Conservation (phyloP, 2,888 invertebrate species). For the Sarcophaga variegata region DNA sequence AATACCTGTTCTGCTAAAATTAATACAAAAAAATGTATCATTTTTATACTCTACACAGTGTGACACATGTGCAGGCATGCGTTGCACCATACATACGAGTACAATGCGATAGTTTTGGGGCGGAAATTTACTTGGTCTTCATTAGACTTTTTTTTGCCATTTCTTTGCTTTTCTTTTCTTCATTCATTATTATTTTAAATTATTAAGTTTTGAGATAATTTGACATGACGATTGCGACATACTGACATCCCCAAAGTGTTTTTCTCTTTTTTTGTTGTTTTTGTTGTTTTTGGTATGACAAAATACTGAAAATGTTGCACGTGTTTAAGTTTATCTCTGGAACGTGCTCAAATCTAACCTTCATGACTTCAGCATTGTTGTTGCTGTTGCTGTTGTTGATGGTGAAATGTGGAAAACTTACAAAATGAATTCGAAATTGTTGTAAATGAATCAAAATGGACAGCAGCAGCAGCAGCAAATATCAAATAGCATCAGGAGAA, state of each 20-base stretch:
- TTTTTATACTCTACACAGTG: conserved; percentile 14
- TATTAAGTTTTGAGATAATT: conserved; percentile 60
- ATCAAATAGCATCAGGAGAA: conserved; percentile 31
- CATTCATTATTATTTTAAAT: conserved; percentile 23
- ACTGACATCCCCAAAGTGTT: conserved; percentile 54
- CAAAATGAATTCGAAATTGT: conserved; percentile 21
- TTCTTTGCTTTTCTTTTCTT: neutral
- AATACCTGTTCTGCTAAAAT: conserved; percentile 34
- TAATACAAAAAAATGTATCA: conserved; percentile 63
- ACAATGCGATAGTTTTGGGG: conserved; percentile 3
- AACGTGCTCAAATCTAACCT: conserved; percentile 60
- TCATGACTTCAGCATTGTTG: neutral
- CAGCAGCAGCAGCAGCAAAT: neutral
- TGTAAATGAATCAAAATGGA: neutral
- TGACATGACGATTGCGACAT: conserved; percentile 62
- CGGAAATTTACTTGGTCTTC: conserved; percentile 35
- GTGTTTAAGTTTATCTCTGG: conserved; percentile 65
- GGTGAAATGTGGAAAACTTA: neutral
- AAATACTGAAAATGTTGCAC: conserved; percentile 64
- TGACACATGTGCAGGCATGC: conserved; percentile 62
- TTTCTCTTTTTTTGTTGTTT: neutral
- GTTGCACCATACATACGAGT: conserved; percentile 14
- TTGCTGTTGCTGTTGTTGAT: neutral
- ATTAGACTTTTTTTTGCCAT: conserved; percentile 1
- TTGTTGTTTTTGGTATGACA: conserved; percentile 44